Conservation (phyloP, 2,888 invertebrate species). For the Rugalucina vietnamica region DNA sequence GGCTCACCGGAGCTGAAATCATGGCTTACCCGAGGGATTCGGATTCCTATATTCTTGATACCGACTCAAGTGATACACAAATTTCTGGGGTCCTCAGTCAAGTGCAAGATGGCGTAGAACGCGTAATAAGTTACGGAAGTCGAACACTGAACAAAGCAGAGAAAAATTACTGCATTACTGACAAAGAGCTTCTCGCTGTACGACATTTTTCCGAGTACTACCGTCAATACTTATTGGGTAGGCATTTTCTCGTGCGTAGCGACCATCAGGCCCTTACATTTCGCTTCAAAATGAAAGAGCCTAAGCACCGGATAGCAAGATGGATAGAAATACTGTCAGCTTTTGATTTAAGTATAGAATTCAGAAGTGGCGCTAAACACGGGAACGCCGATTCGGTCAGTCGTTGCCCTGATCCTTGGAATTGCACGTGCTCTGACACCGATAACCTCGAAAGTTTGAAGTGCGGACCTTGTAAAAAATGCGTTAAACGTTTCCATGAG, state of each 20-base stretch:
- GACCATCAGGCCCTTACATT: slow-evolving; percentile 39
- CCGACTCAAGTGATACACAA: slow-evolving; percentile 50
- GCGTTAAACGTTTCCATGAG: neutral
- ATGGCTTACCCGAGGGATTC: slow-evolving; percentile 47
- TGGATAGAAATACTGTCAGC: slow-evolving; percentile 42
- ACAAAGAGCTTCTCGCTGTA: slow-evolving; percentile 38
- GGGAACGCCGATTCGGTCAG: slow-evolving; percentile 38
- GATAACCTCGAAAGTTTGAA: slow-evolving; percentile 1
- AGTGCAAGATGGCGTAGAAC: slow-evolving; percentile 43
- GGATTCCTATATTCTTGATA: slow-evolving; percentile 52
- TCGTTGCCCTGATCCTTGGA: slow-evolving; percentile 10
- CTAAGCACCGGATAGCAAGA: slow-evolving; percentile 33
- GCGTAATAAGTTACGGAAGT: slow-evolving; percentile 61
- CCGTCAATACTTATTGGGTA: slow-evolving; percentile 36
- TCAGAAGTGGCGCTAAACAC: slow-evolving; percentile 28
- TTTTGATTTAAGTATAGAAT: slow-evolving; percentile 34
- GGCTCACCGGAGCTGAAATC: slow-evolving; percentile 39
- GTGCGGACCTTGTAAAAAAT: slow-evolving; percentile 20
- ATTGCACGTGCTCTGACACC: neutral
- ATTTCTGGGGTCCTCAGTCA: slow-evolving; percentile 54
- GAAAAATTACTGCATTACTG: slow-evolving; percentile 36
- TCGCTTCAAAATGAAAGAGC: slow-evolving; percentile 36
- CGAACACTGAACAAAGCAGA: slow-evolving; percentile 47
- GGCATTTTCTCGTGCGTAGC: slow-evolving; percentile 31
- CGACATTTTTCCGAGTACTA: slow-evolving; percentile 39